Evolutionary conservation across 2,888 invertebrate genomes (phyloP).

Genomic region (Cyclophora punctaria): DNA sequence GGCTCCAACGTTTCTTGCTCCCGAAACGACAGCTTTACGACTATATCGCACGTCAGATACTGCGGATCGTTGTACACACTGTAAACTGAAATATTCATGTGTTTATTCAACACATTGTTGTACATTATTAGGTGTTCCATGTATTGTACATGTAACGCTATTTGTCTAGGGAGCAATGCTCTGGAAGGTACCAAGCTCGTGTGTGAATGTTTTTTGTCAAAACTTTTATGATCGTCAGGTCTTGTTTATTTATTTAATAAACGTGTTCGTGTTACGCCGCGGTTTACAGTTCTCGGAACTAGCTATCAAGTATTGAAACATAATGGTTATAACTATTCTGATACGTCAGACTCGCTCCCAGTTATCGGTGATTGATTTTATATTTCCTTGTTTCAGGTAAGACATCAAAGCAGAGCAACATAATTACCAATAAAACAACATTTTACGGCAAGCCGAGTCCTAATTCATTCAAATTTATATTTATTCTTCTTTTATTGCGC

Average conservation of each 20-base stretch:
- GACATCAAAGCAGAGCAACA: neutral
- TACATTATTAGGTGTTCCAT: conserved; percentile 8
- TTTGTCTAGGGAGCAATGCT: conserved; percentile 24
- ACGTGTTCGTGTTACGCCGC: neutral
- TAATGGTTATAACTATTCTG: too few species aligned
- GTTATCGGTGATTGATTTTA: conserved; percentile 3
- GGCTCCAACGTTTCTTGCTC: conserved; percentile 25
- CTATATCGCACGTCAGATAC: conserved; percentile 28
- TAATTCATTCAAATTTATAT: conserved; percentile 30
- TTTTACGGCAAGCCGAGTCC: conserved; percentile 7
- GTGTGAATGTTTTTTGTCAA: conserved; percentile 8
- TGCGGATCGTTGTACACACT: conserved; percentile 15
- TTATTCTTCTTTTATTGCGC: conserved; percentile 35
- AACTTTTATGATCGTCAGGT: neutral
- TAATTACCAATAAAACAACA: conserved; percentile 11
- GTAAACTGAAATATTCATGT: conserved; percentile 24
- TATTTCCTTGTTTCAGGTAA: conserved; percentile 26
- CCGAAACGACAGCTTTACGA: conserved; percentile 30
- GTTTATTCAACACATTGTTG: conserved; percentile 15
- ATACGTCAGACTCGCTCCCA: neutral
- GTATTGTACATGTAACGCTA: conserved; percentile 12
- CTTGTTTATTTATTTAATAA: neutral
- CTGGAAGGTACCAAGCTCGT: conserved; percentile 18
- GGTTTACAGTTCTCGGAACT: too few species aligned
- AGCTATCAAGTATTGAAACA: too few species aligned